These are phyloP conservation scores for Hydrolagus colliei DNA, from an alignment of 2,797 vertebrate species.

Conservation along the genomic window DNA sequence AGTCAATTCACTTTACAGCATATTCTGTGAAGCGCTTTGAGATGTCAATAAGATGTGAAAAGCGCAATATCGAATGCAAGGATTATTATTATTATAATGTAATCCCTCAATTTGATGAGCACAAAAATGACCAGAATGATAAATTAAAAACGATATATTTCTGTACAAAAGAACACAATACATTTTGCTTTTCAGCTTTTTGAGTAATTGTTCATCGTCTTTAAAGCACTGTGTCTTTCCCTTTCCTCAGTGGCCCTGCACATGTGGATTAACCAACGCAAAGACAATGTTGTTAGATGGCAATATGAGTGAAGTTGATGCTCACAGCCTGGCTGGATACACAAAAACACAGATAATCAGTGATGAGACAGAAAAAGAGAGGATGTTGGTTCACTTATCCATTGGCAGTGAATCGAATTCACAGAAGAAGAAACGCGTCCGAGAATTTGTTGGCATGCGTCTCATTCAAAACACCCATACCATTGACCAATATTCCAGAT, in stretches of 20 bases:
- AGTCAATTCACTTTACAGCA: too few relatives aligned
- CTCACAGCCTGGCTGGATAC: constrained; percentile 81
- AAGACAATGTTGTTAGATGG: constrained; percentile 81
- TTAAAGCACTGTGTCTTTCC: constrained; percentile 29
- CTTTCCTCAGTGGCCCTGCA: constrained; percentile 63
- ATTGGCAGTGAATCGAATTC: constrained; percentile 65
- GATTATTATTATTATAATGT: too few relatives aligned
- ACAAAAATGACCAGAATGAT: neutral
- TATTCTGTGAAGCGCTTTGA: too few relatives aligned
- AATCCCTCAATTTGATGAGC: neutral
- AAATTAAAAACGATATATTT: neutral
- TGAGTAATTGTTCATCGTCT: neutral
- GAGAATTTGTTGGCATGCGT: constrained; percentile 67
- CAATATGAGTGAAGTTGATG: constrained; percentile 74
- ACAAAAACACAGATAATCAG: constrained; percentile 62
- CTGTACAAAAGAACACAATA: neutral
- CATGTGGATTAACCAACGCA: constrained; percentile 70
- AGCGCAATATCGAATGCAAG: too few relatives aligned
- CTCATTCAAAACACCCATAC: constrained; percentile 83
- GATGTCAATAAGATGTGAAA: too few relatives aligned
- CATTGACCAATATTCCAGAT: constrained; percentile 85
- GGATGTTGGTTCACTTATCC: constrained; percentile 73
- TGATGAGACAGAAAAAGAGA: constrained; percentile 71
- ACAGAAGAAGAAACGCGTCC: constrained; percentile 66
- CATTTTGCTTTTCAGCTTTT: neutral